Evolutionary conservation across 2,113 vertebrate species (phyloP), one percentile per base, ranked within the genome.

Genomic region (Hiodon alosoides): DNA sequence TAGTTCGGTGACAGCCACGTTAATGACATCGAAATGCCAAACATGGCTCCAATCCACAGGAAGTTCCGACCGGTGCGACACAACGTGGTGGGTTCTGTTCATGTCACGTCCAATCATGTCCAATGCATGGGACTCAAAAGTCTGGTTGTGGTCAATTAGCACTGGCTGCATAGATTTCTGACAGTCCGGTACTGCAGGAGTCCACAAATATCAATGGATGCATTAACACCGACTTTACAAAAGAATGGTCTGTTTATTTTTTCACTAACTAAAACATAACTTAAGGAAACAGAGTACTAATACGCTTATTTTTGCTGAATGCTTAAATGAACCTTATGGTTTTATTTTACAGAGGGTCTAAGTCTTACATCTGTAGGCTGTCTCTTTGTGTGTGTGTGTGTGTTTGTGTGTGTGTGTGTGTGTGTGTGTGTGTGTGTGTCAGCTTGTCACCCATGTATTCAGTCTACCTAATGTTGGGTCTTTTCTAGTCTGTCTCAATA

Each of bases 251-350:
- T 31, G 31, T 47, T 48, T 66, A 31, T 66, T 47, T 48, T 17
- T 66, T 66, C 3, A 11, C 64, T 48, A 66, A 66, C 64, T 66
- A 66, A 66, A 66, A 66, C 64, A 3, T 66, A 47, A 66, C 64
- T 66, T 16, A 17, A 48, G 48, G 17, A 66, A 66, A 66, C 17
- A 11, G 2, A 10, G 64, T 66, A 66, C 48, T 66, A 48, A 66
- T 66, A 66, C 48, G 64, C 64, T 48, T 66, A 48, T 48, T 66
- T 17, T 48, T 66, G 31, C 64, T 66, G 64, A 66, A 66, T 47
- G 31, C 7, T 7, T 17, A 46, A 31, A 31, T 31, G 31, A 31
- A 65, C 48, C n/a, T 9, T 48, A 66, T 48, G 64, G n/a, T 66
- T 66, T 66, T 2, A 17, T 66, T 17, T 66, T 66, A 48, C 16